phyloP scores from a whole-genome alignment of 2,797 vertebrate species.

The Semaprochilodus insignis region DNA sequence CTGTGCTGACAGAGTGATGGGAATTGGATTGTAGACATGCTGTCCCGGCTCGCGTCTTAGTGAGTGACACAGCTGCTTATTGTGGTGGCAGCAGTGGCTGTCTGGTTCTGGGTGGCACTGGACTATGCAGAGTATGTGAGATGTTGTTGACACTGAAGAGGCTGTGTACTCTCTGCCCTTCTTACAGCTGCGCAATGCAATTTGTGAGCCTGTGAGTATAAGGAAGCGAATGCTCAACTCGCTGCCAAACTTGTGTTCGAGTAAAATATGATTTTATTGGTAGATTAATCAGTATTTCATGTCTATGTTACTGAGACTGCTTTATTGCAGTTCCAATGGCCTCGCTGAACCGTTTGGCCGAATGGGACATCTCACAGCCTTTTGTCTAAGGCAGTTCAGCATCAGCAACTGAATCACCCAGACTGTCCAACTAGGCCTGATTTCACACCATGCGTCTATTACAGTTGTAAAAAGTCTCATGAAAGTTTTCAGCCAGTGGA shows the following conservation, averaged over 20 bases:
- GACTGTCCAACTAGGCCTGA: too few relatives aligned
- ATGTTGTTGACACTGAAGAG: constrained; percentile 17
- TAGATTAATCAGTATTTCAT: not conserved
- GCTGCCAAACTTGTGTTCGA: not conserved
- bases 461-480: too few relatives aligned
- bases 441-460: too few relatives aligned
- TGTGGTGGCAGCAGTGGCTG: constrained; percentile 9
- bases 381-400: too few relatives aligned
- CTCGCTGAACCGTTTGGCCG: too few relatives aligned
- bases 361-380: too few relatives aligned
- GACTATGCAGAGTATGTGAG: constrained; percentile 8
- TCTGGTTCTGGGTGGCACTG: constrained; percentile 30
- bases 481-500: too few relatives aligned
- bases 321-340: too few relatives aligned
- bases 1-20: constrained; percentile 24
- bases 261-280: not conserved
- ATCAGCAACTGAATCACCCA: too few relatives aligned
- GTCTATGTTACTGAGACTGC: not conserved
- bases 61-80: constrained; percentile 32
- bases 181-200: not conserved
- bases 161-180: not conserved
- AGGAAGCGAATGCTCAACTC: not conserved
- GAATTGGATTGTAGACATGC: constrained; percentile 15
- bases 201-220: not conserved
- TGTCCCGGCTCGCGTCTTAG: not conserved